These are phyloP conservation scores for Brachystomella parvula DNA, from an alignment of 1,140 invertebrate genomes.

Conservation along the genomic window DNA sequence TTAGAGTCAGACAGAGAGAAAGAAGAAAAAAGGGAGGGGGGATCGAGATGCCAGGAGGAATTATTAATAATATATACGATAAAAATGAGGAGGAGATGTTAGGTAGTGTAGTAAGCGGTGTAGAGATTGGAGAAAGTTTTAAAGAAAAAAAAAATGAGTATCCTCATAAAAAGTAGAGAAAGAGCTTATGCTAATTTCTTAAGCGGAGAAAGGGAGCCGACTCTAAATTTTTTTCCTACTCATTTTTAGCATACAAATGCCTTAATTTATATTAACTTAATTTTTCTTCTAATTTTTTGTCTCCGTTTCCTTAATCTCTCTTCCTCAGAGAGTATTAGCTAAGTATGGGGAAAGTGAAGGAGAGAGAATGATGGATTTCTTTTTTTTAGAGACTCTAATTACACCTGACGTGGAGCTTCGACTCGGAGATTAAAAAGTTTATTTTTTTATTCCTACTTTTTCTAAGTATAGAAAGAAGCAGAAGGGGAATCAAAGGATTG, in stretches of 20 bases:
- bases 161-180: not conserved
- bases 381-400: constrained; percentile 5
- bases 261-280: constrained; percentile 26
- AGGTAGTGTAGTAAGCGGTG: no score
- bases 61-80: no score
- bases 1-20: no score
- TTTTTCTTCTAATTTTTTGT: constrained; percentile 18
- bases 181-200: constrained; percentile 27
- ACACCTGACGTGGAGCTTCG: not conserved
- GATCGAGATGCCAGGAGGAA: no score
- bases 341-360: no score
- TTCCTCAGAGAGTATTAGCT: no score
- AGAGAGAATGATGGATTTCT: constrained; percentile 13
- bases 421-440: not conserved
- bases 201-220: constrained; percentile 17
- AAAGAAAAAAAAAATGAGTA: not conserved
- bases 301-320: not conserved
- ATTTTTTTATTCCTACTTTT: not conserved
- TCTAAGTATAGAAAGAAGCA: no score
- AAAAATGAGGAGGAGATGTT: no score
- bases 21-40: no score
- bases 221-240: no score
- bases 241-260: constrained; percentile 28
- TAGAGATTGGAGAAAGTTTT: no score
- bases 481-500: not conserved